Percentiles rank a stretch among this genome's conserved stretches.
Evolutionary conservation across 1,140 invertebrate species (phyloP).

Genomic region (Eufriesea mexicana): DNA sequence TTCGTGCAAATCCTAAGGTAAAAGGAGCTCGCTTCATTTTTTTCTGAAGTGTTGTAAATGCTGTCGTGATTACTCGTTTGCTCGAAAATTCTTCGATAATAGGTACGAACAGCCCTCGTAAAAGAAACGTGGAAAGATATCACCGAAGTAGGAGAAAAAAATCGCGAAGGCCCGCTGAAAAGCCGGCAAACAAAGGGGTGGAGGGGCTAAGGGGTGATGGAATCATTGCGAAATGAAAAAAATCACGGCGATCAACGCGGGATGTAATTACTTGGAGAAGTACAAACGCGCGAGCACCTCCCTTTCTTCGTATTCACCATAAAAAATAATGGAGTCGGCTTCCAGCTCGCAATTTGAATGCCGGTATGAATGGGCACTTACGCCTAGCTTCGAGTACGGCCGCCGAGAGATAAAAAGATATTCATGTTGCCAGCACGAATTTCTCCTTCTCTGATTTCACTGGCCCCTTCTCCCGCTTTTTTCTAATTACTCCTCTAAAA

Average conservation of each 20-base stretch:
- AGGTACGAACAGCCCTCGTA: not conserved
- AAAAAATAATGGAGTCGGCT: slow-evolving; percentile 40
- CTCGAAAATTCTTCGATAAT: not conserved
- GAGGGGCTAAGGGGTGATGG: not conserved
- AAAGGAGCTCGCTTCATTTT: too few species aligned
- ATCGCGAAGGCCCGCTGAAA: not conserved
- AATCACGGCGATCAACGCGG: slow-evolving; percentile 38
- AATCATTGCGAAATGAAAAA: slow-evolving; percentile 31
- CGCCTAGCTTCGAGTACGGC: slow-evolving; percentile 30
- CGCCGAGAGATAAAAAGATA: slow-evolving; percentile 43
- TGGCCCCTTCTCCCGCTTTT: not conserved
- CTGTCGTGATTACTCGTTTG: not conserved
- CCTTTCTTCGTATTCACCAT: slow-evolving; percentile 42
- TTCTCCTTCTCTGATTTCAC: slow-evolving; percentile 1
- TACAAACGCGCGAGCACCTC: slow-evolving; percentile 33
- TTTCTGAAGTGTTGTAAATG: too few species aligned
- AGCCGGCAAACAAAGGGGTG: not conserved
- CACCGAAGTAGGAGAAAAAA: not conserved
- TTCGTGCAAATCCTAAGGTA: too few species aligned
- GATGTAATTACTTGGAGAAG: slow-evolving; percentile 43
- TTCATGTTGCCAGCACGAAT: slow-evolving; percentile 48
- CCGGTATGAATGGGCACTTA: slow-evolving; percentile 46
- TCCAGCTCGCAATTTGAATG: slow-evolving; percentile 40
- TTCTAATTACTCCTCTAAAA: slow-evolving; percentile 19
- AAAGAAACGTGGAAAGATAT: not conserved